Percentiles rank a stretch among this genome's conserved stretches.
phyloP scores from a whole-genome alignment of 2,113 vertebrate genomes.

The Grallaria varia region DNA sequence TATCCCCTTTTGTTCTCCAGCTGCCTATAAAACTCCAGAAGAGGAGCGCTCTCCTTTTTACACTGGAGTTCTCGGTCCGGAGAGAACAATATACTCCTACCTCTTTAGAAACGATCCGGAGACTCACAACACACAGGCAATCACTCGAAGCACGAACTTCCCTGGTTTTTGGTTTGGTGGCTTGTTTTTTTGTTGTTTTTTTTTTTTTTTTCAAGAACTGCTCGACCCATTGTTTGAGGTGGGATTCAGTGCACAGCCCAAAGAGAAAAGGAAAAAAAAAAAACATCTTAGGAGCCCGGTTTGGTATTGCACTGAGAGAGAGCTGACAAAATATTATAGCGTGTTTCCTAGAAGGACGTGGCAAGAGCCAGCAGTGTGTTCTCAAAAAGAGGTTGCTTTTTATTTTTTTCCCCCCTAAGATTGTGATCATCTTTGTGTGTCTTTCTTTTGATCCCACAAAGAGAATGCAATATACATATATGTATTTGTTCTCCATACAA shows the following conservation, averaged over 20 bases:
- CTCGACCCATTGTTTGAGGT: slow-evolving; percentile 20
- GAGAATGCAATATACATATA: slow-evolving; percentile 13
- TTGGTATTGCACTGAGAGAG: background rate
- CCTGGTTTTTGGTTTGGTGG: too few species aligned
- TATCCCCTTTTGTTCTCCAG: slow-evolving; percentile 21
- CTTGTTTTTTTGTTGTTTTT: background rate
- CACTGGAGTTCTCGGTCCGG: background rate
- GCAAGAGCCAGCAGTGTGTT: background rate
- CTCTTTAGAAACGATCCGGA: background rate
- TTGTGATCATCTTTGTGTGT: slow-evolving; percentile 10
- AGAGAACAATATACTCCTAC: slow-evolving; percentile 9
- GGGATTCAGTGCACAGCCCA: background rate
- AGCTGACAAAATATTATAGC: slow-evolving; percentile 21
- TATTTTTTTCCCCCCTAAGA: background rate
- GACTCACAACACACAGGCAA: background rate
- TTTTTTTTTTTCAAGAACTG: background rate
- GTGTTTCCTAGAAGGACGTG: background rate
- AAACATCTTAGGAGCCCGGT: background rate
- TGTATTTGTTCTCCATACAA: background rate
- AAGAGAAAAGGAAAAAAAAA: background rate
- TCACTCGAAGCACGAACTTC: background rate
- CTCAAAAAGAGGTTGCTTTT: background rate
- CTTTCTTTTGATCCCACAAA: slow-evolving; percentile 46
- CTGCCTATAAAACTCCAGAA: slow-evolving; percentile 36
- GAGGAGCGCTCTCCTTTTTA: background rate